phyloP scores from a whole-genome alignment of 2,888 invertebrate species.

The Erebia epiphron region DNA sequence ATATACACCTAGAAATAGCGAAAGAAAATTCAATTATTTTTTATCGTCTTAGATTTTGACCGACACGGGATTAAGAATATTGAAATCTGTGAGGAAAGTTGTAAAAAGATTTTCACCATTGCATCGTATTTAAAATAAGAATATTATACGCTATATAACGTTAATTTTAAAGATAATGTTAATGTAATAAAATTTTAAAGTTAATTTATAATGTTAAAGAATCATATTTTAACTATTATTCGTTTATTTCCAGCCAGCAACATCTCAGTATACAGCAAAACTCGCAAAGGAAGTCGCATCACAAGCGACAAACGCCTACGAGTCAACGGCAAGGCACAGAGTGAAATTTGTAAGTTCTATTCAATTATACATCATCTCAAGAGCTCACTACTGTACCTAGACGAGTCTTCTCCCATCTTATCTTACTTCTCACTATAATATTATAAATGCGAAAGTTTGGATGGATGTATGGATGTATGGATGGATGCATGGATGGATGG shows the following conservation, averaged over 20 bases:
- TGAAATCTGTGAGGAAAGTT: background rate
- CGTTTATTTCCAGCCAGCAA: constrained; percentile 58
- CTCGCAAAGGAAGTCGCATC: constrained; percentile 56
- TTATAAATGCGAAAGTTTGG: too few species aligned
- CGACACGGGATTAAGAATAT: too few species aligned
- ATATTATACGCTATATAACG: too few species aligned
- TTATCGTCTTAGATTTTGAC: too few species aligned
- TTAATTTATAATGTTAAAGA: background rate
- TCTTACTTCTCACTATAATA: too few species aligned
- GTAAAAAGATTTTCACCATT: background rate
- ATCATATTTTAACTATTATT: background rate
- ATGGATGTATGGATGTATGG: too few species aligned
- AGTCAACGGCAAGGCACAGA: constrained; percentile 60
- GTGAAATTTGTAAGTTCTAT: constrained; percentile 68
- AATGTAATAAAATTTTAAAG: background rate
- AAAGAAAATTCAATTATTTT: too few species aligned
- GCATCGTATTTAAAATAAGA: background rate
- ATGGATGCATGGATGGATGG: too few species aligned
- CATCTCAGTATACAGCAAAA: constrained; percentile 54
- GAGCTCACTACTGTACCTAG: too few species aligned
- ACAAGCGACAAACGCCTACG: constrained; percentile 60
- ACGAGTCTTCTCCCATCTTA: too few species aligned
- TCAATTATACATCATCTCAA: constrained; percentile 6
- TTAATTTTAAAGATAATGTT: too few species aligned
- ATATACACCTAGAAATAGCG: too few species aligned